These are phyloP conservation scores for Centrocercus urophasianus DNA, from an alignment of 2,113 vertebrate genomes.

Conservation along the genomic window DNA sequence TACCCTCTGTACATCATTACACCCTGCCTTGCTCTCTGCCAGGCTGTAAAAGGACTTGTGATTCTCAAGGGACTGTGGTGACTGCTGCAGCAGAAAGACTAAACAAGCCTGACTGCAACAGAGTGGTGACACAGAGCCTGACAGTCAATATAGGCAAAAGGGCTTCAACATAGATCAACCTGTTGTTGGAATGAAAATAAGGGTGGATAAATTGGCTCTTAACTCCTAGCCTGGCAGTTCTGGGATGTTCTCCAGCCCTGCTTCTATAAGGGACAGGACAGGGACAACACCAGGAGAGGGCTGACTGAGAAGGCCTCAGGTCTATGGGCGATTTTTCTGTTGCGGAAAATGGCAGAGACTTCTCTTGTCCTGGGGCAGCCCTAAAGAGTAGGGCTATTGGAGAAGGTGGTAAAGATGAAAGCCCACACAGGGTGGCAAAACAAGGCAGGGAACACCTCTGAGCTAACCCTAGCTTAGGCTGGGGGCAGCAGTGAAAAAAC, in stretches of 20 bases:
- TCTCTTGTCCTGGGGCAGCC: not conserved
- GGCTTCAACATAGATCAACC: not conserved
- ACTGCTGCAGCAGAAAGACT: not conserved
- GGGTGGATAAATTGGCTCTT: not conserved
- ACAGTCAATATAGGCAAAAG: not conserved
- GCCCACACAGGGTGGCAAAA: not conserved
- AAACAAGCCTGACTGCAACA: not conserved
- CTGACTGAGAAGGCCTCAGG: not conserved
- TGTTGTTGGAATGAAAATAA: not conserved
- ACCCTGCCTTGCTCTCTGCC: not conserved
- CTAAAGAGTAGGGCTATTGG: not conserved
- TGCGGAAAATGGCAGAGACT: not conserved
- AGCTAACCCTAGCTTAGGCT: not conserved
- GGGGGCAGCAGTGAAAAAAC: not conserved
- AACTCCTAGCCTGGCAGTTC: not conserved
- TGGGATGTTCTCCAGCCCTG: not conserved
- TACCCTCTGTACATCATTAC: not conserved
- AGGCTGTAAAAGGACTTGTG: not conserved
- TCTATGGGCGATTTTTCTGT: not conserved
- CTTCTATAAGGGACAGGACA: not conserved
- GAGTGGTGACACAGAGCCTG: not conserved
- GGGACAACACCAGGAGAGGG: not conserved
- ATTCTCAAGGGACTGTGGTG: not conserved
- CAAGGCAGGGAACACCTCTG: too few relatives aligned
- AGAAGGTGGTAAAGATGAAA: not conserved